These are phyloP conservation scores for Acrobasis consociella DNA, from an alignment of 2,888 invertebrate genomes.

Conservation along the genomic window DNA sequence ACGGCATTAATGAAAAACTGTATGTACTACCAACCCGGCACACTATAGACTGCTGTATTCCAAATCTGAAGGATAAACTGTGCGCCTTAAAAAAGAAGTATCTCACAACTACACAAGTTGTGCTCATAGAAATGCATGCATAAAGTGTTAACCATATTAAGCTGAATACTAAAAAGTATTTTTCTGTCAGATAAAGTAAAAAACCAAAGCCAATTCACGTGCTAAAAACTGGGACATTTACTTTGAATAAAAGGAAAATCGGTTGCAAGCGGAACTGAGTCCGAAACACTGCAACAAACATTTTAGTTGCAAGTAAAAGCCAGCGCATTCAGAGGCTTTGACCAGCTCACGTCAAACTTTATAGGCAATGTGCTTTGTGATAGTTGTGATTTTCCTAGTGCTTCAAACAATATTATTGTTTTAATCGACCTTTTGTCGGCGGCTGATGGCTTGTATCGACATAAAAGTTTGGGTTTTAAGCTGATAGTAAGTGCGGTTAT, in stretches of 20 bases:
- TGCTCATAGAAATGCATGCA: too few species aligned
- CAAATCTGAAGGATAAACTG: too few species aligned
- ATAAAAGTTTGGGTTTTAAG: too few species aligned
- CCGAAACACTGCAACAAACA: not conserved
- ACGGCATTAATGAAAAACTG: not conserved
- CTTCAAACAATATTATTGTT: not conserved
- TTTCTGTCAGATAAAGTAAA: too few species aligned
- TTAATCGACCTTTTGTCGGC: too few species aligned
- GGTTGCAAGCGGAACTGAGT: not conserved
- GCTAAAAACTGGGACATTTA: not conserved
- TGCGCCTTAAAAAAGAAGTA: too few species aligned
- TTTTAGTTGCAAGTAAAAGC: not conserved
- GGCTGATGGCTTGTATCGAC: too few species aligned
- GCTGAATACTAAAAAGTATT: too few species aligned
- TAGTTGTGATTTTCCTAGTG: not conserved
- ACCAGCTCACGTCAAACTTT: not conserved
- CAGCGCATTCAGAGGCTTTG: not conserved
- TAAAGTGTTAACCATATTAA: too few species aligned
- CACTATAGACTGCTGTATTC: too few species aligned
- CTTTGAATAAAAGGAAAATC: slow-evolving; percentile 6
- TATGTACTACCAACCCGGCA: not conserved
- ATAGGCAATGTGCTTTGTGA: not conserved
- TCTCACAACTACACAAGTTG: too few species aligned
- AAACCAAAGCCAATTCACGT: not conserved
- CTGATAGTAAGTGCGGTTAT: too few species aligned